These are phyloP conservation scores for Blennius ocellaris DNA, from an alignment of 2,113 vertebrate genomes.

Conservation along the genomic window DNA sequence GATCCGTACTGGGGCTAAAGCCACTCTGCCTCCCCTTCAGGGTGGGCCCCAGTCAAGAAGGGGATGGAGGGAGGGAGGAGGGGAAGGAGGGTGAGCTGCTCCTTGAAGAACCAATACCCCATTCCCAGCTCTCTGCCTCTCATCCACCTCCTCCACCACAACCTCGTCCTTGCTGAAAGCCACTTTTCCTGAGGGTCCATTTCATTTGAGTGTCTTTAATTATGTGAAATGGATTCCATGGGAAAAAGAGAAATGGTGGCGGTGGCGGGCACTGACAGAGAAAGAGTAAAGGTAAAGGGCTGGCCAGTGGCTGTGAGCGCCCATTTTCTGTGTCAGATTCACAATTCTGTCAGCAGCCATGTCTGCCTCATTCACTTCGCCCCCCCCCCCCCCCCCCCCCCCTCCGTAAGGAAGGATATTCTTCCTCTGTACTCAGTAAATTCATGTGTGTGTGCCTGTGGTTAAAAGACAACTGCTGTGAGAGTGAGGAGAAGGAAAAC, in stretches of 20 bases:
- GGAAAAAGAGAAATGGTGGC: slow-evolving; percentile 74
- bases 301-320: slow-evolving; percentile 45
- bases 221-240: slow-evolving; percentile 93
- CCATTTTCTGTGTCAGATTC: slow-evolving; percentile 59
- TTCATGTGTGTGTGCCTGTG: slow-evolving; percentile 4
- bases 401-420: slow-evolving; percentile 49
- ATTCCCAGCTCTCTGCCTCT: slow-evolving; percentile 60
- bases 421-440: slow-evolving; percentile 48
- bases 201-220: slow-evolving; percentile 98
- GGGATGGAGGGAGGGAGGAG: slow-evolving; percentile 47
- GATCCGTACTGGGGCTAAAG: slow-evolving; percentile 89
- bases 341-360: slow-evolving; percentile 76
- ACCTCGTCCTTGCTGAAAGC: slow-evolving; percentile 88
- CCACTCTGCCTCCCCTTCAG: slow-evolving; percentile 77
- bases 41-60: slow-evolving; percentile 63
- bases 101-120: slow-evolving; percentile 86
- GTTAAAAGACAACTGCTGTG: slow-evolving; percentile 40
- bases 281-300: slow-evolving; percentile 49
- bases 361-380: slow-evolving; percentile 62
- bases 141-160: slow-evolving; percentile 52
- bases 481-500: slow-evolving; percentile 2
- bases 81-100: slow-evolving; percentile 75
- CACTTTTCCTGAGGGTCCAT: slow-evolving; percentile 93
- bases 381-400: too few species aligned
- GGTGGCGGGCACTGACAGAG: slow-evolving; percentile 58